Conservation (phyloP, 2,797 vertebrate species). For the Leucoraja ocellata region DNA sequence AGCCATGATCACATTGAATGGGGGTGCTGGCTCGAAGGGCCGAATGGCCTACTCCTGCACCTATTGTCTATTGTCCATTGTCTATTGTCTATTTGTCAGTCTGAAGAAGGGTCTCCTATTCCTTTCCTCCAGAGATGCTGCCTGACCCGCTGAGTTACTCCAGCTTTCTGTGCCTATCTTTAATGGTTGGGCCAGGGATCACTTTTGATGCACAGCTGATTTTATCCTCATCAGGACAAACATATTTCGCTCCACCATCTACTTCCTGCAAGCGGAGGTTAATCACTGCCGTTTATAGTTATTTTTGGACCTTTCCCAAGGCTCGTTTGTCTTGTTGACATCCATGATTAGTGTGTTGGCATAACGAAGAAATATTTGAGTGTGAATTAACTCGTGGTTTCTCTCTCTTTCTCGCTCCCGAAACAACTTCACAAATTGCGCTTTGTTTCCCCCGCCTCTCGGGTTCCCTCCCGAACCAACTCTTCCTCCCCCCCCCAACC, state of each 20-base stretch:
- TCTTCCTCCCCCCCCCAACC: neutral
- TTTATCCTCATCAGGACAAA: constrained; percentile 16
- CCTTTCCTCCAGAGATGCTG: no score
- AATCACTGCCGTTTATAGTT: constrained; percentile 34
- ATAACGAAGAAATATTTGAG: constrained; percentile 13
- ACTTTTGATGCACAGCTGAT: constrained; percentile 14
- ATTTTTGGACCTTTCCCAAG: constrained; percentile 19
- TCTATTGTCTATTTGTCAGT: no score
- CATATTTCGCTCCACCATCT: neutral
- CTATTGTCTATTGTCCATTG: no score
- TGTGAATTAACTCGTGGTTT: constrained; percentile 25
- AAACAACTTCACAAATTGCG: neutral
- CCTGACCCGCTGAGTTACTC: no score
- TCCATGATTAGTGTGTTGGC: constrained; percentile 5
- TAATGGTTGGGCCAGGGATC: neutral
- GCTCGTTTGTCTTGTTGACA: constrained; percentile 18
- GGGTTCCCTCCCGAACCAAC: neutral
- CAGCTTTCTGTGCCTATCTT: neutral
- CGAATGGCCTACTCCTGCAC: no score
- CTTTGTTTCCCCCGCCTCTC: neutral
- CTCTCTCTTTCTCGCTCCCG: neutral
- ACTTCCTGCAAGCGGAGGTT: neutral
- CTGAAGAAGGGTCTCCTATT: no score
- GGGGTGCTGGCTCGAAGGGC: no score
- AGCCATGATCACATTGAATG: no score